Evolutionary conservation across 1,140 invertebrate species (phyloP).

Genomic region (roundworm (Caenorhabditis elegans)): WBcel235 BX284603.4:6837501-6838000

Average conservation of each 20-base stretch:
- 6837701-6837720: background rate
- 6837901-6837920: background rate
- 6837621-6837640: background rate
- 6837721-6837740: background rate
- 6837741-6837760: too few species aligned
- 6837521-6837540: conserved; percentile 23
- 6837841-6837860: background rate
- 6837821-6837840: background rate
- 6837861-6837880: too few species aligned
- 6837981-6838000: too few species aligned
- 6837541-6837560: background rate
- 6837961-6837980: too few species aligned
- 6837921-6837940: background rate
- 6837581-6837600: background rate
- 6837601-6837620: background rate
- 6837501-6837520: background rate
- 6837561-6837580: too few species aligned
- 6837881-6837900: background rate
- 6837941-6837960: too few species aligned
- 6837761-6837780: background rate
- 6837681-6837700: conserved; percentile 27
- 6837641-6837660: background rate
- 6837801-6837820: background rate
- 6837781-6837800: background rate
- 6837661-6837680: conserved; percentile 28